A percentile compares a stretch with the other conserved stretches of the same genome.
These are phyloP conservation scores for Aptenodytes forsteri DNA, from an alignment of 2,113 vertebrate species.

Conservation along the genomic window DNA sequence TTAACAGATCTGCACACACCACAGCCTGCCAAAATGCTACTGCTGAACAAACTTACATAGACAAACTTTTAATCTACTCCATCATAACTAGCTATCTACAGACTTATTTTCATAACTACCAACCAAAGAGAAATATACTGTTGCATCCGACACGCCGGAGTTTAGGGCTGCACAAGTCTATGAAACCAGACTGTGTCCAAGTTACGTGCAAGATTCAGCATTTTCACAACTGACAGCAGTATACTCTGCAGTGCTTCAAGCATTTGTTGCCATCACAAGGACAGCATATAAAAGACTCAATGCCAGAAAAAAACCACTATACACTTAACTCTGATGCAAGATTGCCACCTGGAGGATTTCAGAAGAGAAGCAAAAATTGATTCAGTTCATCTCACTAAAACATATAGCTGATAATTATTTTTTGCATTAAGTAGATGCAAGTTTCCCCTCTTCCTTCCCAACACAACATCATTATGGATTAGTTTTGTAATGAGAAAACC, in stretches of 20 bases:
- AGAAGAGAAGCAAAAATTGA: not conserved
- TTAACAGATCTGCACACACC: not conserved
- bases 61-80: not conserved
- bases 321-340: not conserved
- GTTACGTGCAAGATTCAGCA: not conserved
- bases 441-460: not conserved
- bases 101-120: not conserved
- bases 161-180: not conserved
- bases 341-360: slow-evolving; percentile 65
- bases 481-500: not conserved
- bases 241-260: not conserved
- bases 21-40: not conserved
- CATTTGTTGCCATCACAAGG: not conserved
- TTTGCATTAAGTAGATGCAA: not conserved
- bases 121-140: not conserved
- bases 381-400: not conserved
- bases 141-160: not conserved
- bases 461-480: not conserved
- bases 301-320: not conserved
- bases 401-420: rapidly evolving
- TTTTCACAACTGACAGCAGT: not conserved
- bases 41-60: not conserved
- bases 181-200: not conserved
- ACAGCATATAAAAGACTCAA: not conserved
- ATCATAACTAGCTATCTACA: not conserved